Evolutionary conservation across 1,140 invertebrate species (phyloP).

Genomic region (Homalodisca vitripennis): DNA sequence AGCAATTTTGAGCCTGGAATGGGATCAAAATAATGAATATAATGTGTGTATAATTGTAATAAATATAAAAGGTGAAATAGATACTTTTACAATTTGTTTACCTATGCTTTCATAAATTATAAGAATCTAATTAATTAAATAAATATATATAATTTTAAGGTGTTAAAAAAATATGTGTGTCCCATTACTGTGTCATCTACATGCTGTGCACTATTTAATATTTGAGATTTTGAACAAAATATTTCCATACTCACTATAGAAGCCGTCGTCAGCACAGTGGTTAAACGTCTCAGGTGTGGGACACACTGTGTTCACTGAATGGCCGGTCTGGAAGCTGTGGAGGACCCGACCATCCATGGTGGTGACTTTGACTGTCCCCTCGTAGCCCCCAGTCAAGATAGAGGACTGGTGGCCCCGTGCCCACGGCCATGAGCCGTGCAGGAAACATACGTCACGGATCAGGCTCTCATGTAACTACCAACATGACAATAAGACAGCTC

Average conservation of each 20-base stretch:
- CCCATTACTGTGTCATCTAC: not conserved
- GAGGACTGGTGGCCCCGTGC: slow-evolving; percentile 47
- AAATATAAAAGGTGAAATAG: too few species aligned
- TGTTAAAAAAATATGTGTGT: not conserved
- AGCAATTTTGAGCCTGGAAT: too few species aligned
- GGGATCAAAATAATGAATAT: too few species aligned
- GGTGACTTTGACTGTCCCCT: slow-evolving; percentile 53
- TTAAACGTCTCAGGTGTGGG: slow-evolving; percentile 53
- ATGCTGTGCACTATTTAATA: not conserved
- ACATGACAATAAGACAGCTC: too few species aligned
- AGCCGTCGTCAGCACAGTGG: slow-evolving; percentile 49
- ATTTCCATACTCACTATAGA: slow-evolving; percentile 49
- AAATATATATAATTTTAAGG: too few species aligned
- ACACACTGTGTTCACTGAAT: slow-evolving; percentile 51
- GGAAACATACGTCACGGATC: slow-evolving; percentile 53
- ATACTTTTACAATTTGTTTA: too few species aligned
- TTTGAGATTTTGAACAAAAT: not conserved
- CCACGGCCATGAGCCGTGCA: slow-evolving; percentile 54
- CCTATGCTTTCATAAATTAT: too few species aligned
- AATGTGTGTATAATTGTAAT: too few species aligned
- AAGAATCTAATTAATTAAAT: too few species aligned
- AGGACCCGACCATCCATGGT: slow-evolving; percentile 51
- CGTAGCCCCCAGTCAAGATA: slow-evolving; percentile 48
- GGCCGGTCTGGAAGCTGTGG: slow-evolving; percentile 51
- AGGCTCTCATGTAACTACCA: slow-evolving; percentile 50